Evolutionary conservation across 2,113 vertebrate species (phyloP), one percentile per base, ranked within the genome.

Genomic region (Nibea albiflora): DNA sequence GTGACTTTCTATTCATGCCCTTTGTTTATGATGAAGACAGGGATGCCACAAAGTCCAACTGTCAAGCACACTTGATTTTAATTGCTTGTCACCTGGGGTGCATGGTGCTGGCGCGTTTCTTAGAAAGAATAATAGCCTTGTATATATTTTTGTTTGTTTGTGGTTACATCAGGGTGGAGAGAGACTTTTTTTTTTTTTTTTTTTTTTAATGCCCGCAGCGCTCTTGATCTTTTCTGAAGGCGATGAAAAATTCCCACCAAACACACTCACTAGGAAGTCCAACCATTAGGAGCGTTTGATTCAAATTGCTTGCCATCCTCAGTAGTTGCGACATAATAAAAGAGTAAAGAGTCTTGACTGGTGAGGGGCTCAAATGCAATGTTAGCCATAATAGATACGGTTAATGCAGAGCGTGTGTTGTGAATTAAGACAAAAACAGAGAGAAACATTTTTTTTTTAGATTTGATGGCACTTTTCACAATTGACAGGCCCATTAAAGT

Each of bases 1-100:
- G 52, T 68, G 57, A 71, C 56, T 65, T 46, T 58, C 4, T 50
- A 14, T 67, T 24, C 11, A 16, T 49, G 35, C 12, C 26, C 26
- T 68, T 14, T 85, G 53, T 85, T 74, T 69, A 50, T 44, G 44
- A 28, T 70, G 8, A 44, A 46, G 19, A 57, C 71, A 82, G 64
- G 9, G 17, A 63, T 31, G 57, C 53, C 35, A 28, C 56, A 61
- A 42, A 61, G 49, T 83, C 58, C 28, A 65, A n/a, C 68, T 66
- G 83, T 78, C 80, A 76, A 77, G 68, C 73, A 63, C 20, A 19
- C 3, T 67, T 71, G 61, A 71, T 83, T 74, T 75, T 83, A 86
- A 84, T 84, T 84, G 16, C 11, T 4, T 74, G 72, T 81, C 83
- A 60, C 54, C 53, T 81, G 20, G 56, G 44, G 61, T 16, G 26